phyloP scores from a whole-genome alignment of 2,113 vertebrate species.

The Gnathonemus echidnorhynchus region DNA sequence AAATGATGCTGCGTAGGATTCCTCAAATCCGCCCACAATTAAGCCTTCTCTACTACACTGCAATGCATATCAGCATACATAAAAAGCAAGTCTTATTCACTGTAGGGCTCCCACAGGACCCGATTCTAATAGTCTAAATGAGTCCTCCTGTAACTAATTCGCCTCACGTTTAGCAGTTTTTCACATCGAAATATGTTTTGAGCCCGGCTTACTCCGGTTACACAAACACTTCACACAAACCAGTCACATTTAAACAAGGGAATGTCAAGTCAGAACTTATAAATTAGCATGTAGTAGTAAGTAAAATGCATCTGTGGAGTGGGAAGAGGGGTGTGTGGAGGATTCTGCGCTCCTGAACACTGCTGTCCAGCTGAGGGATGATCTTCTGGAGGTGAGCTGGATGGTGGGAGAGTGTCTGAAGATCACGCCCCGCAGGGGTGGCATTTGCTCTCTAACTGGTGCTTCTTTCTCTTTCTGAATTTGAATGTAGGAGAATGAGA shows the following conservation, averaged over 20 bases:
- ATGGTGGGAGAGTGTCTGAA: not conserved
- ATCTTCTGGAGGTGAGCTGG: not conserved
- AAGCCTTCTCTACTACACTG: not conserved
- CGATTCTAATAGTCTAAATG: not conserved
- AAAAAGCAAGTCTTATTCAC: not conserved
- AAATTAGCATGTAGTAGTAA: not conserved
- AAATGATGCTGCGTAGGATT: not conserved
- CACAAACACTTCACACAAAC: not conserved
- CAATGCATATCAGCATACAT: not conserved
- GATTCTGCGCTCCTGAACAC: not conserved
- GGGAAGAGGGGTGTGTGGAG: not conserved
- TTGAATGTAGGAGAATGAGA: conserved; percentile 50
- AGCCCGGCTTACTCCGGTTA: not conserved
- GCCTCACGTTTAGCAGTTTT: not conserved
- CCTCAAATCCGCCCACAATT: not conserved
- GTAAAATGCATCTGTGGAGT: not conserved
- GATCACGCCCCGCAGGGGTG: not conserved
- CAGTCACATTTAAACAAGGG: not conserved
- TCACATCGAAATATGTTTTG: not conserved
- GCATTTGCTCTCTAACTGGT: not conserved
- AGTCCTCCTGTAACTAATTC: not conserved
- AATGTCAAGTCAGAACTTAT: not conserved
- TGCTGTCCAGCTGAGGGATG: not conserved
- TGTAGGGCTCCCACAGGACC: not conserved
- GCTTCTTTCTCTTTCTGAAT: not conserved